Percentiles rank a stretch among this genome's conserved stretches.
These are phyloP conservation scores for Ambastaia sidthimunki DNA, from an alignment of 2,797 vertebrate genomes.

Conservation along the genomic window DNA sequence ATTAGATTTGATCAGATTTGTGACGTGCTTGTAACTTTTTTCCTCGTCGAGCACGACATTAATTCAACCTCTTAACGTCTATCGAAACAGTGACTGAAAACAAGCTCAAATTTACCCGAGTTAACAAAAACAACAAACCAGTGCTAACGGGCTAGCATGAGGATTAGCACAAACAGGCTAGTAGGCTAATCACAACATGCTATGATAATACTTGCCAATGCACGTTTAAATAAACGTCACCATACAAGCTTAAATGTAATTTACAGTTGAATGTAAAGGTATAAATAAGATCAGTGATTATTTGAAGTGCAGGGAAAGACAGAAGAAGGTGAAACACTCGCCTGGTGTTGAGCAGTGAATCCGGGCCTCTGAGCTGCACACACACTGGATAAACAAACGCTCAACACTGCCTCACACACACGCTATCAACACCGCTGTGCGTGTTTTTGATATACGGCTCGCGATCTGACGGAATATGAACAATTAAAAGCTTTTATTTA, in stretches of 20 bases:
- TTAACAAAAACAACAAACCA: constrained; percentile 26
- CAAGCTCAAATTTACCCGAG: background rate
- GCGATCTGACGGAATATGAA: background rate
- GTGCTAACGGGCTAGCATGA: constrained; percentile 10
- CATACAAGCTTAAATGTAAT: background rate
- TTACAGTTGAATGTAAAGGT: background rate
- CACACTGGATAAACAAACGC: too few relatives aligned
- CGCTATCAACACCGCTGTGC: background rate
- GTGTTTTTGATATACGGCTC: background rate
- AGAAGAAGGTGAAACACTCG: constrained; percentile 17
- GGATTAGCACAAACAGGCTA: constrained; percentile 16
- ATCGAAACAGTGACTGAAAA: background rate
- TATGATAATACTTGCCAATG: background rate
- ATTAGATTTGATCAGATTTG: background rate
- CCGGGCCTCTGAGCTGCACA: constrained; percentile 72
- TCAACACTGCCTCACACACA: constrained; percentile 15
- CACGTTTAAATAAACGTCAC: too few relatives aligned
- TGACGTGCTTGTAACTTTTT: background rate
- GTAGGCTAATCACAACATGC: background rate
- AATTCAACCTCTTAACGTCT: background rate
- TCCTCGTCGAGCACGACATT: background rate
- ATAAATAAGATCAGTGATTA: background rate
- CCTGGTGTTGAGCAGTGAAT: constrained; percentile 52
- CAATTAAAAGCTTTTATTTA: background rate
- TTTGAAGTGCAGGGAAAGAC: background rate